Evolutionary conservation across 2,113 vertebrate species (phyloP), one percentile per base, ranked within the genome.

Genomic region (Macroglossus sobrinus): DNA sequence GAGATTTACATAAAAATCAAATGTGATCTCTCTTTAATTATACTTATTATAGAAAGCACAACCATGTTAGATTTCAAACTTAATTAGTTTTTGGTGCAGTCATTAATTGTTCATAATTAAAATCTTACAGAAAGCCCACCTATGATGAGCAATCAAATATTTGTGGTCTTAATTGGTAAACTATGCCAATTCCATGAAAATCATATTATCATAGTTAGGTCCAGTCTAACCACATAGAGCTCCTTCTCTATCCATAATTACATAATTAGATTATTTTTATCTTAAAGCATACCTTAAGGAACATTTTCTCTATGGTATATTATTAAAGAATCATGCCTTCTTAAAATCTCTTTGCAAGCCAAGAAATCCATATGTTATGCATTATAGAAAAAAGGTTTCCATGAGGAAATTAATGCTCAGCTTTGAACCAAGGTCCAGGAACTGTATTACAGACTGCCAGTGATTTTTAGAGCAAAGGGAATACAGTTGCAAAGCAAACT

Each of bases 261-360:
- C 10, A 75, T 68, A 97, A 95, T 94, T 97, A 33, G 81, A 96
- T 97, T 96, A 95, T 68, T 96, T 64, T 94, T 96, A 91, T 71
- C 93, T 85, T 97, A 96, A 97, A 96, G 21, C 19, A 64, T 66
- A 26, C 69, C 71, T 97, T 93, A 88, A 92, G 24, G 35, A 72
- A 85, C 40, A 26, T 38, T 94, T 97, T 97, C 89, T 97, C 14
- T 40, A 63, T 97, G 79, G 7, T 3, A 15, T 90, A 61, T 96
- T 97, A 96, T n/a, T 95, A 90, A 94, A 82, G 86, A 97, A 69
- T 72, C 53, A 96, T 97, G 74, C 5, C 79, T 96, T 96, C 90
- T 97, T 18, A 97, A 97, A 45, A 28, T 84, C 0, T 86, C 33
- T 89, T 88, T 81, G 7, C 69, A 84, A 96, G 53, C 66, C 82